These are phyloP conservation scores for Ceratotherium simum DNA, from an alignment of 2,113 vertebrate species.

Conservation along the genomic window DNA sequence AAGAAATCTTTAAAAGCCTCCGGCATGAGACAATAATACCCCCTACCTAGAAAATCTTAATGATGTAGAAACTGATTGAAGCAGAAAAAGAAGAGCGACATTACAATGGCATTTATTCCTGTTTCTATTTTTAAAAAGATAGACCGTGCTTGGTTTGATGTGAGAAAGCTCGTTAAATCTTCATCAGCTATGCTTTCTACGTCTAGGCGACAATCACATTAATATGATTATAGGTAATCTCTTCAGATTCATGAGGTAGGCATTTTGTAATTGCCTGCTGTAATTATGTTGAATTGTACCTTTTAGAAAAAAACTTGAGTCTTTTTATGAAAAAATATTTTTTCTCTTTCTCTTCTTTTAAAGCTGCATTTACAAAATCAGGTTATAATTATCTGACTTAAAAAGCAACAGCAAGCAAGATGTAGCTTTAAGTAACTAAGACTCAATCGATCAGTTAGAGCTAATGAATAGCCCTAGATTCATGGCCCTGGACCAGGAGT, in stretches of 20 bases:
- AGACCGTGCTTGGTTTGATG: not conserved
- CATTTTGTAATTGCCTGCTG: conserved; percentile 50
- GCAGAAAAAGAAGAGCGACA: conserved; percentile 11
- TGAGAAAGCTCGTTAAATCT: conserved; percentile 31
- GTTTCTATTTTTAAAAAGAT: conserved; percentile 52
- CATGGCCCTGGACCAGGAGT: not conserved
- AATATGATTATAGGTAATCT: conserved; percentile 56
- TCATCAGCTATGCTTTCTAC: not conserved
- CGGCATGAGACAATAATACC: conserved; percentile 49
- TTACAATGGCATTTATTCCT: not conserved
- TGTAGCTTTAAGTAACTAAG: conserved; percentile 20
- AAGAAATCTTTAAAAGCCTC: conserved; percentile 61
- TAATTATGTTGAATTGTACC: conserved; percentile 64
- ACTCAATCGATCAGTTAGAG: conserved; percentile 18
- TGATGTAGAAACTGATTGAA: conserved; percentile 56
- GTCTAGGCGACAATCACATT: not conserved
- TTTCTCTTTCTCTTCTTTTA: not conserved
- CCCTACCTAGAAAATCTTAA: conserved; percentile 59
- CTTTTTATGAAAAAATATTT: not conserved
- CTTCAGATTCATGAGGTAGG: conserved; percentile 32
- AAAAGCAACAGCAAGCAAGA: conserved; percentile 49
- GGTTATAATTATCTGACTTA: conserved; percentile 35
- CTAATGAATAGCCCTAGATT: conserved; percentile 58
- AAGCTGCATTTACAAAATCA: conserved; percentile 48
- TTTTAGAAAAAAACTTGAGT: conserved; percentile 45